Conservation (phyloP, 2,113 vertebrate species). For the Gambusia affinis region DNA sequence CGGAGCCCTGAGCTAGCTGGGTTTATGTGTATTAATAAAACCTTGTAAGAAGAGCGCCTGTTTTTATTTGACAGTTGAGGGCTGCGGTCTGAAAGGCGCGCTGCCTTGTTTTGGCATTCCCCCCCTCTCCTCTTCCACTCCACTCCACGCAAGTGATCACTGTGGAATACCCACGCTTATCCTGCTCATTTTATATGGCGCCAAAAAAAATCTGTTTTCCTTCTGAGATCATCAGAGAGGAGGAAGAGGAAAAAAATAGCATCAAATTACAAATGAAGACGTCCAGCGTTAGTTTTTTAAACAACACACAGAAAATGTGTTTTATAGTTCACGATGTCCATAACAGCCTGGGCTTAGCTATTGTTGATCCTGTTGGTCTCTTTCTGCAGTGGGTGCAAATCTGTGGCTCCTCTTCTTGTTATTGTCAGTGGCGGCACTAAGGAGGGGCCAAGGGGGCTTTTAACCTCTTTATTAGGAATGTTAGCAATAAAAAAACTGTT, state of each 20-base stretch:
- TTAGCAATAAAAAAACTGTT: not conserved
- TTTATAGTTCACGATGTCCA: constrained; percentile 15
- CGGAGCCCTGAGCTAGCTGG: no score
- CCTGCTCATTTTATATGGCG: not conserved
- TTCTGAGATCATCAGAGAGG: not conserved
- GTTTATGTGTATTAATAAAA: not conserved
- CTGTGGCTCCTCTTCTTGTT: not conserved
- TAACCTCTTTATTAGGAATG: not conserved
- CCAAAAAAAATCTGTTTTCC: not conserved
- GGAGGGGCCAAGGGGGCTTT: not conserved
- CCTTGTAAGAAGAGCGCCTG: constrained; percentile 16
- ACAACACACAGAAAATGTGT: not conserved
- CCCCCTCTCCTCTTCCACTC: no score
- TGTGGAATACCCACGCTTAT: not conserved
- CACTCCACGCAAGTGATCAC: not conserved
- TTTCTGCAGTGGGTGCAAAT: not conserved
- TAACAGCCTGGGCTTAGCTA: constrained; percentile 20
- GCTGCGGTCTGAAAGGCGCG: constrained; percentile 40
- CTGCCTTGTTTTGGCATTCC: constrained; percentile 24
- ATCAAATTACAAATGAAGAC: not conserved
- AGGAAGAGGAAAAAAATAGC: not conserved
- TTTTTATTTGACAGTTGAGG: constrained; percentile 69
- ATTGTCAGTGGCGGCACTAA: not conserved
- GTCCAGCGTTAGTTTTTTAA: not conserved
- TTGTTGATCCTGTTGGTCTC: constrained; percentile 47